Percentiles rank a stretch among this genome's conserved stretches.
Conservation (phyloP, 2,888 invertebrate species). For the Spicauda simplicius region DNA sequence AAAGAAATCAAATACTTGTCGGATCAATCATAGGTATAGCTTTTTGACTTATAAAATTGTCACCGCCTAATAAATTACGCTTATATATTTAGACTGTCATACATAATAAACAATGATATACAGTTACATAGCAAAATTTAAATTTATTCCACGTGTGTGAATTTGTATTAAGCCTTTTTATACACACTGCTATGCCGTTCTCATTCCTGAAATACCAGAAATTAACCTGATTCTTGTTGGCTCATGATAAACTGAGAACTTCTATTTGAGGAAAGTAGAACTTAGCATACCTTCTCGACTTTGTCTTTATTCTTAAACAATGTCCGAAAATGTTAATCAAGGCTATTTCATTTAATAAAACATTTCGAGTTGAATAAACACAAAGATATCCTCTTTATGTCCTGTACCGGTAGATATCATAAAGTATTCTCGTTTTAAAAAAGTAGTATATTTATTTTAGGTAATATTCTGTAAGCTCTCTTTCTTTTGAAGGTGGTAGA, state of each 20-base stretch:
- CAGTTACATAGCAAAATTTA: background rate
- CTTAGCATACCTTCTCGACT: too few species aligned
- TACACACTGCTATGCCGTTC: background rate
- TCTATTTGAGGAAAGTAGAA: too few species aligned
- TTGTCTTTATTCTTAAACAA: too few species aligned
- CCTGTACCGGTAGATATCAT: too few species aligned
- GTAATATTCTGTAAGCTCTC: too few species aligned
- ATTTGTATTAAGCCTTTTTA: background rate
- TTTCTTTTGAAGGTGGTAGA: too few species aligned
- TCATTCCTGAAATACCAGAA: background rate
- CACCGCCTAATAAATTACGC: background rate
- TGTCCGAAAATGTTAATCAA: too few species aligned
- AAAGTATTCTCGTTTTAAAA: too few species aligned
- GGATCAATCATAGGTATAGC: background rate
- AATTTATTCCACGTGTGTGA: background rate
- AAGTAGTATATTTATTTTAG: background rate
- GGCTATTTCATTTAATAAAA: background rate
- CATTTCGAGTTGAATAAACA: background rate
- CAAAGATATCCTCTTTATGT: too few species aligned
- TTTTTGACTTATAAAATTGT: background rate
- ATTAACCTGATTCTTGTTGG: too few species aligned
- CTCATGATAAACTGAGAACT: too few species aligned
- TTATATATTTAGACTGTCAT: background rate
- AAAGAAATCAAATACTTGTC: slow-evolving; percentile 4
- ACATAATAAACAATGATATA: background rate